Conservation (phyloP, 1,140 invertebrate genomes). For the Brachystomella parvula region DNA sequence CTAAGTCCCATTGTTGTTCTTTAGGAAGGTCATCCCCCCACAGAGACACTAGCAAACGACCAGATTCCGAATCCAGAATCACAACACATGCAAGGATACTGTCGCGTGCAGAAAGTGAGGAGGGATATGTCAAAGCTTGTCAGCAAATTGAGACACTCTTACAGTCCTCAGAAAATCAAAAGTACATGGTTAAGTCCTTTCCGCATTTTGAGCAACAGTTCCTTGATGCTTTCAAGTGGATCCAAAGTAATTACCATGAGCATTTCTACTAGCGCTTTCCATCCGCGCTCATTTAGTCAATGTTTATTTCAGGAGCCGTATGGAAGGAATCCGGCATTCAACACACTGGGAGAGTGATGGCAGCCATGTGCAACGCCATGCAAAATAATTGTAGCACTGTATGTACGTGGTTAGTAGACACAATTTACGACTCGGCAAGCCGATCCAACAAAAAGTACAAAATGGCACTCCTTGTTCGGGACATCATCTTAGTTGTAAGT, state of each 20-base stretch:
- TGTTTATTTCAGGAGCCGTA: constrained; percentile 19
- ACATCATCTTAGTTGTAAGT: constrained; percentile 1
- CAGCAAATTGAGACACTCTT: constrained; percentile 28
- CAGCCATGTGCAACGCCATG: constrained; percentile 20
- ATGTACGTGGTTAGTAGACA: not conserved
- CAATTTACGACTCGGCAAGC: not conserved
- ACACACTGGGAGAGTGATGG: constrained; percentile 20
- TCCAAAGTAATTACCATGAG: constrained; percentile 20
- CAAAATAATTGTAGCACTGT: constrained; percentile 1
- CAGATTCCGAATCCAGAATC: constrained; percentile 21
- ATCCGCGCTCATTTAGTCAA: constrained; percentile 1
- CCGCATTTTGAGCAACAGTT: constrained; percentile 13
- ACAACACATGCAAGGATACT: constrained; percentile 17
- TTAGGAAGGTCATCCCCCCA: not conserved
- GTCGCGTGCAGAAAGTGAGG: constrained; percentile 24
- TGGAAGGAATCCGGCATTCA: constrained; percentile 19
- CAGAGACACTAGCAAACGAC: not conserved
- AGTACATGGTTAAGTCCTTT: constrained; percentile 28
- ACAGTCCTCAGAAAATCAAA: constrained; percentile 23
- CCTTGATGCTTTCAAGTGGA: constrained; percentile 21
- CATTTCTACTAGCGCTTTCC: constrained; percentile 3
- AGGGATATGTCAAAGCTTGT: constrained; percentile 26
- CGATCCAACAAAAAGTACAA: not conserved
- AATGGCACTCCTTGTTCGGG: not conserved
- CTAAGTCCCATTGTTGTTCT: not conserved